Evolutionary conservation across 2,888 invertebrate genomes (phyloP).

Genomic region (Eristalis tenax): DNA sequence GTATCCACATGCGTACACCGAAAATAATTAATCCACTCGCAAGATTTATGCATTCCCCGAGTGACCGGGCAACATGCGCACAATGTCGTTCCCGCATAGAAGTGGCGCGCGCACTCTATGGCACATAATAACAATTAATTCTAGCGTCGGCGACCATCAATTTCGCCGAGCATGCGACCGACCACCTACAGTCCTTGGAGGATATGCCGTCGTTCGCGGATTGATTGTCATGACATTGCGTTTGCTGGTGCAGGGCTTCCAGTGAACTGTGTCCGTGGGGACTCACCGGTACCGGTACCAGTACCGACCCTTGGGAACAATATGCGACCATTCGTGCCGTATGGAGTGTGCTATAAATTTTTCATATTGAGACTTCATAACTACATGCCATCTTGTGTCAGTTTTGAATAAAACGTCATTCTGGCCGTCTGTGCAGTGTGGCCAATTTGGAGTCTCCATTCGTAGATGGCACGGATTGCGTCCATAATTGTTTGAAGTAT

Average conservation of each 20-base stretch:
- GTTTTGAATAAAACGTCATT: slow-evolving; percentile 56
- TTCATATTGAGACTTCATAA: slow-evolving; percentile 68
- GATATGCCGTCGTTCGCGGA: background rate
- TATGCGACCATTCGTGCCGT: slow-evolving; percentile 40
- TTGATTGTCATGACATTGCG: background rate
- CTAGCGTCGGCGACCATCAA: slow-evolving; percentile 32
- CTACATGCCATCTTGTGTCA: slow-evolving; percentile 20
- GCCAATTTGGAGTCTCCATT: slow-evolving; percentile 11
- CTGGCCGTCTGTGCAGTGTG: background rate
- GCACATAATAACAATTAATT: slow-evolving; percentile 65
- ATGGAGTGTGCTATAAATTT: slow-evolving; percentile 64
- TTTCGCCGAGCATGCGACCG: slow-evolving; percentile 14
- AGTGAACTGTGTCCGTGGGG: slow-evolving; percentile 48
- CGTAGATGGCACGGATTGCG: slow-evolving; percentile 45
- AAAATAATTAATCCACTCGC: slow-evolving; percentile 60
- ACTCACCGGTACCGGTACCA: slow-evolving; percentile 13
- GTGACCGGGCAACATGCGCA: slow-evolving; percentile 29
- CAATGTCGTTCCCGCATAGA: slow-evolving; percentile 36
- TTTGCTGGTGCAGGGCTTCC: background rate
- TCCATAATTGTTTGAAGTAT: slow-evolving; percentile 41
- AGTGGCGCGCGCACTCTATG: slow-evolving; percentile 16
- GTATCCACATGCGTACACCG: slow-evolving; percentile 41
- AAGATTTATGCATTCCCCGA: slow-evolving; percentile 52
- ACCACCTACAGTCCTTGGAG: slow-evolving; percentile 52
- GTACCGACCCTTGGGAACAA: slow-evolving; percentile 61